Conservation (phyloP, 2,113 vertebrate species). For the Leuciscus idus region DNA sequence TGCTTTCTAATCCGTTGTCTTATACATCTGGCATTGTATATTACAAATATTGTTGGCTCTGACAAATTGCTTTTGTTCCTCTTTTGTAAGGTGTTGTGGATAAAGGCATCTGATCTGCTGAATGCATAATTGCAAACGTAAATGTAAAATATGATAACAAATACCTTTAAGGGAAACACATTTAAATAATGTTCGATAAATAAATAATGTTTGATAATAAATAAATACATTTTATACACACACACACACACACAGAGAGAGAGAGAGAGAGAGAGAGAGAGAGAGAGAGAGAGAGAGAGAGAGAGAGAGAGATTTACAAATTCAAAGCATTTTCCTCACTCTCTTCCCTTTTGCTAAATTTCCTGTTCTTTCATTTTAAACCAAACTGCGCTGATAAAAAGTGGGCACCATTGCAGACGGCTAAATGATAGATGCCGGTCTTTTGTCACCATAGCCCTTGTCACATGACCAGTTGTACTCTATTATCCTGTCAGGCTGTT, state of each 20-base stretch:
- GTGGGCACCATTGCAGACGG: background rate
- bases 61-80: too few species aligned
- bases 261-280: too few species aligned
- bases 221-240: too few species aligned
- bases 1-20: too few species aligned
- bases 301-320: too few species aligned
- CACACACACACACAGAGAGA: too few species aligned
- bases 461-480: slow-evolving; percentile 81
- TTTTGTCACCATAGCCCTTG: slow-evolving; percentile 54
- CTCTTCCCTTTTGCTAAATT: background rate
- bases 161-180: background rate
- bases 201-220: background rate
- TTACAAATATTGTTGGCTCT: too few species aligned
- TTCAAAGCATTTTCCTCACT: background rate
- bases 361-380: slow-evolving; percentile 3
- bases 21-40: too few species aligned
- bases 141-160: background rate
- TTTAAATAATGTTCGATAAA: background rate
- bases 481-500: slow-evolving; percentile 87
- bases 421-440: slow-evolving; percentile 60
- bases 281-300: too few species aligned
- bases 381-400: background rate
- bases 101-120: too few species aligned
- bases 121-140: too few species aligned
- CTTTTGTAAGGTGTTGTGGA: too few species aligned